Evolutionary conservation across 2,797 vertebrate species (phyloP).

Genomic region (Pangasius krempfi): DNA sequence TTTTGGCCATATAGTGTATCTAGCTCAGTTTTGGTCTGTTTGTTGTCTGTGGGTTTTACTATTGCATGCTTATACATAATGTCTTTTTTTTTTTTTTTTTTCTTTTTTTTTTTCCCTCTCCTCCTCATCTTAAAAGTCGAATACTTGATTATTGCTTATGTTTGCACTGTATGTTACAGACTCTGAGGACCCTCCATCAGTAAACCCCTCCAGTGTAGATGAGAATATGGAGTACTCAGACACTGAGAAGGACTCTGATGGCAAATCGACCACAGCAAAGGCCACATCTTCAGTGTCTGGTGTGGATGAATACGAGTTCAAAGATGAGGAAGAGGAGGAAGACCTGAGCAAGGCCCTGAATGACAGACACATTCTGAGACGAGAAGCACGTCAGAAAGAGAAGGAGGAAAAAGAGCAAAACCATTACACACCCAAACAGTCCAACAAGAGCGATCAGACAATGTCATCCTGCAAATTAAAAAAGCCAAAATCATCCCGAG

Average conservation of each 20-base stretch:
- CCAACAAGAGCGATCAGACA: conserved; percentile 80
- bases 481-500: conserved; percentile 85
- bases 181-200: conserved; percentile 91
- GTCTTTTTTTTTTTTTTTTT: background rate
- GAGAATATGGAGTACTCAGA: conserved; percentile 92
- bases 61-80: background rate
- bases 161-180: conserved; percentile 73
- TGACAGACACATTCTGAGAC: conserved; percentile 89
- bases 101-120: background rate
- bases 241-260: conserved; percentile 88
- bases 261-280: conserved; percentile 81
- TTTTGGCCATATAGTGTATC: background rate
- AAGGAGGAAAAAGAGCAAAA: conserved; percentile 81
- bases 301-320: conserved; percentile 97
- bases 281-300: conserved; percentile 81
- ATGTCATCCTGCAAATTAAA: conserved; percentile 85
- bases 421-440: conserved; percentile 83
- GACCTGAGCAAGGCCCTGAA: conserved; percentile 91
- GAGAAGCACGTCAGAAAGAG: conserved; percentile 87
- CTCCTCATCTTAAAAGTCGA: background rate
- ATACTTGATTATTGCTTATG: background rate
- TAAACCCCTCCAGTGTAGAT: conserved; percentile 94
- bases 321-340: conserved; percentile 89
- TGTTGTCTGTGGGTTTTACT: background rate
- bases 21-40: background rate